A percentile compares a stretch with the other conserved stretches of the same genome.
Conservation (phyloP, 2,888 invertebrate genomes). For the Synergus gifuensis region DNA sequence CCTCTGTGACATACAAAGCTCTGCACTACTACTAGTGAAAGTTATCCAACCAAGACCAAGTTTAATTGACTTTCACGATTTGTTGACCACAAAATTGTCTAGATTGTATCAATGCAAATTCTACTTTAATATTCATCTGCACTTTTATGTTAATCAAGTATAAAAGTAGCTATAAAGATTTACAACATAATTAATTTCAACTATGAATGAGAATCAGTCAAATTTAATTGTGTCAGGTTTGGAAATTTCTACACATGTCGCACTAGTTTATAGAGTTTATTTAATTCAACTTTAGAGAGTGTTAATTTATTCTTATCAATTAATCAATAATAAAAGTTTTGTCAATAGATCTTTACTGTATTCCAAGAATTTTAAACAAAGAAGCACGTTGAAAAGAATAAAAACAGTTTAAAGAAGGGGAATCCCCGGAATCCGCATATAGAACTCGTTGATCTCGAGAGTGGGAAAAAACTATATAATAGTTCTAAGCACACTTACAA, state of each 20-base stretch:
- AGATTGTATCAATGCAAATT: background rate
- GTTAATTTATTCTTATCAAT: too few species aligned
- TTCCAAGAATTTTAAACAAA: constrained; percentile 13
- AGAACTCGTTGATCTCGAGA: constrained; percentile 2
- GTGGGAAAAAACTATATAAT: constrained; percentile 5
- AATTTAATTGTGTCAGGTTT: too few species aligned
- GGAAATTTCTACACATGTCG: too few species aligned
- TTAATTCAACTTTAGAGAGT: too few species aligned
- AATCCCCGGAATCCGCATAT: background rate
- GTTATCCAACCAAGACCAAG: constrained; percentile 14
- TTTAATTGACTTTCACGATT: constrained; percentile 35
- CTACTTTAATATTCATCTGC: background rate
- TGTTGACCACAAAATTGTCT: constrained; percentile 14
- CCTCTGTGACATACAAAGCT: constrained; percentile 8
- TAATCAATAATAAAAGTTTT: background rate
- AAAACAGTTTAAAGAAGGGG: background rate
- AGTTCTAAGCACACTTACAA: background rate
- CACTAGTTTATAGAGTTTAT: constrained; percentile 9
- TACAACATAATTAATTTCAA: too few species aligned
- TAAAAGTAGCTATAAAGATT: background rate
- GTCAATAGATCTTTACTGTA: background rate
- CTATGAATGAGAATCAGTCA: too few species aligned
- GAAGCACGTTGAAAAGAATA: background rate
- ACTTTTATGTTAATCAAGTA: background rate
- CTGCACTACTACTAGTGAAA: background rate